Evolutionary conservation across 1,140 invertebrate species (phyloP).

Genomic region (Heliconius hermathena): DNA sequence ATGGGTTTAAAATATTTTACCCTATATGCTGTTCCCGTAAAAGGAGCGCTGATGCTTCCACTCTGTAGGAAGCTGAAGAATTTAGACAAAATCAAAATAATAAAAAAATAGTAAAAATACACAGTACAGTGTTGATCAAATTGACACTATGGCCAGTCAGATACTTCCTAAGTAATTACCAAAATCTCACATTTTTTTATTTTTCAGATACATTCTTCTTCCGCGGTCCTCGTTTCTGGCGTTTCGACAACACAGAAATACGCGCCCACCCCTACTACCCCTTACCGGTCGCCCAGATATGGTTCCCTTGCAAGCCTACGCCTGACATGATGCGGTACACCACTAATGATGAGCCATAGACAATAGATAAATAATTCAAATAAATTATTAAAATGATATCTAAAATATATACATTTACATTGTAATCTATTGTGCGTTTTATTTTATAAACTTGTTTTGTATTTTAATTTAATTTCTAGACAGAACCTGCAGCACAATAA

Average conservation of each 20-base stretch:
- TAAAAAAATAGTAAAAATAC: no score
- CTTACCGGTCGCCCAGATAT: constrained; percentile 81
- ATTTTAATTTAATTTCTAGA: background rate
- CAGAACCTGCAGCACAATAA: background rate
- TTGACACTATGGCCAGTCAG: no score
- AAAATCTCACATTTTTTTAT: background rate
- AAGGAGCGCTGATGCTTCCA: no score
- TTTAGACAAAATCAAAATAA: no score
- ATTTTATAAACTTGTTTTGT: background rate
- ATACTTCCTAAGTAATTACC: no score
- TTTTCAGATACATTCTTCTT: constrained; percentile 84
- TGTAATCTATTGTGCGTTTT: background rate
- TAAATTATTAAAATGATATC: background rate
- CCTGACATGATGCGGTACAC: constrained; percentile 65
- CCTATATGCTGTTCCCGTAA: no score
- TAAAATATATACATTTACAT: background rate
- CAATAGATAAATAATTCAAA: background rate
- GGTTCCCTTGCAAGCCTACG: constrained; percentile 84
- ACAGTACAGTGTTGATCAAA: no score
- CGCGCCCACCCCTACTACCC: constrained; percentile 82
- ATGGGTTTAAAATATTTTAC: no score
- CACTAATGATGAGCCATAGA: constrained; percentile 59
- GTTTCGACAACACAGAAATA: constrained; percentile 83
- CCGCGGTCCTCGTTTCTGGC: constrained; percentile 84
- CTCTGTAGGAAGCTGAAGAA: no score